Evolutionary conservation across 2,797 vertebrate species (phyloP).

Genomic region (Lithobates sylvaticus): DNA sequence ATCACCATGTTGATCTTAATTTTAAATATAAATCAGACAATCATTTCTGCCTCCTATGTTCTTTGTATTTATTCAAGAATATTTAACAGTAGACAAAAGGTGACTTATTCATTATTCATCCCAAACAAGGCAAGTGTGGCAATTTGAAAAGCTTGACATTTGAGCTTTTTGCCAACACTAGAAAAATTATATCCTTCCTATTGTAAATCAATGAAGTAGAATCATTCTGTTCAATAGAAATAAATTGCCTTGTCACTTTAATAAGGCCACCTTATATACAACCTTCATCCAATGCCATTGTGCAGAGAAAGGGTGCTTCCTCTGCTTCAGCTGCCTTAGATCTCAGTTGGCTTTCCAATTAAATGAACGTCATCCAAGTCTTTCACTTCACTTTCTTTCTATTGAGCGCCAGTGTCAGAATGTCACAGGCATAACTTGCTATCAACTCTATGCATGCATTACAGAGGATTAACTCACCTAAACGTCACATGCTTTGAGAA

Average conservation of each 20-base stretch:
- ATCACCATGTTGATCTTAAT: conserved; percentile 87
- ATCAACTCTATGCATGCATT: conserved; percentile 69
- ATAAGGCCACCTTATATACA: conserved; percentile 89
- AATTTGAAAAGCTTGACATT: conserved; percentile 96
- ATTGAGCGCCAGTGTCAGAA: conserved; percentile 72
- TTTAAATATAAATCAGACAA: conserved; percentile 89
- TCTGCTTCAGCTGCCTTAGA: conserved; percentile 74
- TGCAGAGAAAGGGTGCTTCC: conserved; percentile 74
- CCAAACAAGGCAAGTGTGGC: conserved; percentile 89
- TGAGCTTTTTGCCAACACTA: conserved; percentile 92
- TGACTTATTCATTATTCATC: conserved; percentile 92
- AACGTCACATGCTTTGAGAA: conserved; percentile 63
- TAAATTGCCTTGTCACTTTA: conserved; percentile 89
- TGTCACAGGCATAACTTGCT: conserved; percentile 71
- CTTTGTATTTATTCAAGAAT: conserved; percentile 93
- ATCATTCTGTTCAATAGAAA: conserved; percentile 88
- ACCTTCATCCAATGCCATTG: conserved; percentile 85
- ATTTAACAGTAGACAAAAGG: conserved; percentile 97
- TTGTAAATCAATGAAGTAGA: conserved; percentile 92
- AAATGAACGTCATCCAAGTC: conserved; percentile 74
- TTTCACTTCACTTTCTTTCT: conserved; percentile 69
- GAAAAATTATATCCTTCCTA: conserved; percentile 91
- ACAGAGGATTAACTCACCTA: conserved; percentile 68
- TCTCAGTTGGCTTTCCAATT: conserved; percentile 79
- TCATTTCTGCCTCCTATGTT: conserved; percentile 81